A percentile compares a stretch with the other conserved stretches of the same genome.
Conservation (phyloP, 2,113 vertebrate genomes). For the Brachypteracias leptosomus region DNA sequence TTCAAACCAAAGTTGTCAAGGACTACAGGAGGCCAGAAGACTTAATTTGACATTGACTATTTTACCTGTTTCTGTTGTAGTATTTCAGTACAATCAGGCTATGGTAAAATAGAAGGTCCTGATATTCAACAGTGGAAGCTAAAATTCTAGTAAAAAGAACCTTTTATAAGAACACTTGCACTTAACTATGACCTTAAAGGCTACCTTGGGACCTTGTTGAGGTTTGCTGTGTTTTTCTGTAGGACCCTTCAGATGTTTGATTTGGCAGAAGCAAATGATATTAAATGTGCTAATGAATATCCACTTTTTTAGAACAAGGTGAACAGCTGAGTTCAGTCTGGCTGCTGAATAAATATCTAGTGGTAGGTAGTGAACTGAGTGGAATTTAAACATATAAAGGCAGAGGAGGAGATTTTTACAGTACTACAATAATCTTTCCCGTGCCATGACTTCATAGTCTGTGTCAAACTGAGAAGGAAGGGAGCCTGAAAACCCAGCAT, state of each 20-base stretch:
- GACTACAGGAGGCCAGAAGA: background rate
- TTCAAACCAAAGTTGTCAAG: background rate
- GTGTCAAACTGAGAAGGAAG: background rate
- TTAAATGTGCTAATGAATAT: background rate
- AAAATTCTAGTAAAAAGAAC: background rate
- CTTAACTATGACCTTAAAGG: background rate
- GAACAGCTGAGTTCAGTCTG: background rate
- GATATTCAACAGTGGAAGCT: background rate
- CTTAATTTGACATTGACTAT: background rate
- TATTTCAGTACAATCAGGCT: background rate
- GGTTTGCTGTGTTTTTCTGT: background rate
- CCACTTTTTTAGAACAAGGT: background rate
- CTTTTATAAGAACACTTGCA: background rate
- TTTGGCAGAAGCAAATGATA: background rate
- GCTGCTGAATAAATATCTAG: background rate
- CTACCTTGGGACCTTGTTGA: rapidly evolving
- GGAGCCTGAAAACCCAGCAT: background rate
- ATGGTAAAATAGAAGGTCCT: background rate
- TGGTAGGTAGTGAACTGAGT: background rate
- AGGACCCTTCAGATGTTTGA: background rate
- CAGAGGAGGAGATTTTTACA: background rate
- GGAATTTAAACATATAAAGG: background rate
- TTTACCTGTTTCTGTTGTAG: background rate
- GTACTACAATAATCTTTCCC: background rate
- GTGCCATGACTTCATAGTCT: background rate